Conservation (phyloP, 2,797 vertebrate genomes). For the Pseudopleuronectes americanus region DNA sequence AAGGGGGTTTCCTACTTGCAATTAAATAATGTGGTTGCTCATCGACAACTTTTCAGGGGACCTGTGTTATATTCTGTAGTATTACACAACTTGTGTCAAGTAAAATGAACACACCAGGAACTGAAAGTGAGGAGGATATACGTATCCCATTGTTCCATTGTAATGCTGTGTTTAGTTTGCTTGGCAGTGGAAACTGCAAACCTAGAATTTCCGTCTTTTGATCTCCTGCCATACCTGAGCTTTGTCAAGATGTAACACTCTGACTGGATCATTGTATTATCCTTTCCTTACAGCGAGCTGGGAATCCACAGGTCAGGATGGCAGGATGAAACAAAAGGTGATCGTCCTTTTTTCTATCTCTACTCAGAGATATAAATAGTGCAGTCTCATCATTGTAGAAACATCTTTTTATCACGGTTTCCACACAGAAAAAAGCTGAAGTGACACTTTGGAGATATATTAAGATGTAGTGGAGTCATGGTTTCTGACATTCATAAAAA, state of each 20-base stretch:
- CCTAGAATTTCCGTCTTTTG: not conserved
- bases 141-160: not conserved
- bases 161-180: not conserved
- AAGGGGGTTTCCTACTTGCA: not conserved
- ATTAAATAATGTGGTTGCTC: not conserved
- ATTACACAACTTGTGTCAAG: not conserved
- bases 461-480: constrained; percentile 9
- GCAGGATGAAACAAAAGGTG: not conserved
- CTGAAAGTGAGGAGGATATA: not conserved
- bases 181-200: not conserved
- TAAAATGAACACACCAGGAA: not conserved
- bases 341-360: not conserved
- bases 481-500: constrained; percentile 27
- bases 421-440: not conserved
- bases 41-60: not conserved
- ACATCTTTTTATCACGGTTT: constrained; percentile 3
- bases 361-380: constrained; percentile 9
- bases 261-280: constrained; percentile 16
- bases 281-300: not conserved
- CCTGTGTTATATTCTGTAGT: not conserved
- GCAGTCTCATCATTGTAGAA: constrained; percentile 1
- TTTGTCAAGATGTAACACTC: constrained; percentile 13
- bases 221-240: not conserved
- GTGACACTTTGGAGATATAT: not conserved
- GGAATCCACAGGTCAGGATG: constrained; percentile 14